These are phyloP conservation scores for Pseudachorutes palmiensis DNA, from an alignment of 1,140 invertebrate genomes.

Conservation along the genomic window DNA sequence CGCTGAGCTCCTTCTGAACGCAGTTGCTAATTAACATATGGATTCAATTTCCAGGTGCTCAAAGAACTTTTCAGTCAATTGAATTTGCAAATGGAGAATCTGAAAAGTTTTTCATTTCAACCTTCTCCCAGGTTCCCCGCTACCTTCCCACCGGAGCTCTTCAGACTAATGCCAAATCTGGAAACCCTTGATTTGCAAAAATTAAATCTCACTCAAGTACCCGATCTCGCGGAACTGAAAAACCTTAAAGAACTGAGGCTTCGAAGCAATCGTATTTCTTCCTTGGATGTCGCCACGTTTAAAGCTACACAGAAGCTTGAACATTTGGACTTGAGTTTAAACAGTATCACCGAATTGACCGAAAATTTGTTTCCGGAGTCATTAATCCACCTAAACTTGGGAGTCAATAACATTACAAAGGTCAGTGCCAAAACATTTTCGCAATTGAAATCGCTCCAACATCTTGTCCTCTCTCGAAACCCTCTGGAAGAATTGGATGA, in stretches of 20 bases:
- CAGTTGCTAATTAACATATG: no score
- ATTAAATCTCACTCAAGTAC: conserved; percentile 20
- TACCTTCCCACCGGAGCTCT: background rate
- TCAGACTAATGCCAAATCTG: conserved; percentile 4
- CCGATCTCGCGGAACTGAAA: conserved; percentile 14
- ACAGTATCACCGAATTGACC: conserved; percentile 18
- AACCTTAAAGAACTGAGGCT: conserved; percentile 23
- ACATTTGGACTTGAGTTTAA: conserved; percentile 19
- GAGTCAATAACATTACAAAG: conserved; percentile 22
- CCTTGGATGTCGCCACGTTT: conserved; percentile 16
- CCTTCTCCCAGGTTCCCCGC: background rate
- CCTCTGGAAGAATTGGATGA: conserved; percentile 19
- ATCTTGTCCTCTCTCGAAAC: conserved; percentile 17
- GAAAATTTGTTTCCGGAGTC: conserved; percentile 20
- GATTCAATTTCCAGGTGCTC: background rate
- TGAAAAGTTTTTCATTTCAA: background rate
- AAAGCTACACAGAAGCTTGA: conserved; percentile 17
- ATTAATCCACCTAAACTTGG: conserved; percentile 21
- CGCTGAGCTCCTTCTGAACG: no score
- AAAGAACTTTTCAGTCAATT: conserved; percentile 4
- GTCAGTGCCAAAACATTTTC: conserved; percentile 26
- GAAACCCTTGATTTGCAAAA: conserved; percentile 23
- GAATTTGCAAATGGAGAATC: background rate
- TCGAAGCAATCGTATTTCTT: conserved; percentile 18
- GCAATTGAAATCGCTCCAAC: conserved; percentile 17